Evolutionary conservation across 2,113 vertebrate species (phyloP).

Genomic region (Azemiops feae): DNA sequence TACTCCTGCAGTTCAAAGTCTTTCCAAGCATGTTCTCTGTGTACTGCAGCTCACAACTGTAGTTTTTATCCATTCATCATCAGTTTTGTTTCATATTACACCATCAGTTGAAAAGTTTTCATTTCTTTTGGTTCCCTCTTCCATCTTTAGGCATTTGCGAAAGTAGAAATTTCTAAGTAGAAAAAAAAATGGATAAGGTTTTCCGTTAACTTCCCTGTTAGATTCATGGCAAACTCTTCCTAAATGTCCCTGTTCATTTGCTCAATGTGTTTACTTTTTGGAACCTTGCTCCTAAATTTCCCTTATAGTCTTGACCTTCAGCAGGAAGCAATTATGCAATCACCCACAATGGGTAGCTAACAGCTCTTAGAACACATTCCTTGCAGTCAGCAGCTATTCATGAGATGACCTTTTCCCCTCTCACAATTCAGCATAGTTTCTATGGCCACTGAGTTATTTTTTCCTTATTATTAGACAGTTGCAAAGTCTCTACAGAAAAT

Average conservation of each 20-base stretch:
- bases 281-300: background rate
- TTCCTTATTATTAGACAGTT: background rate
- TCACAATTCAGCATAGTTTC: background rate
- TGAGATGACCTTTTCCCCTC: background rate
- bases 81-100: background rate
- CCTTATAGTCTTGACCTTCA: background rate
- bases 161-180: background rate
- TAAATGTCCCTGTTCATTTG: background rate
- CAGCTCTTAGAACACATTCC: background rate
- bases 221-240: background rate
- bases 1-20: background rate
- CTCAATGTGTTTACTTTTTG: background rate
- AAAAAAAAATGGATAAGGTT: background rate
- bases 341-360: background rate
- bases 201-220: background rate
- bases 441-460: background rate
- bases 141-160: background rate
- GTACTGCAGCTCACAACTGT: background rate
- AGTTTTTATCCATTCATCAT: background rate
- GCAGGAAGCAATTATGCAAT: background rate
- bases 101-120: background rate
- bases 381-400: background rate
- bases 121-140: background rate
- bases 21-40: background rate
- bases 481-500: background rate